Evolutionary conservation across 2,888 invertebrate species (phyloP).

Genomic region (Athalia rosae): DNA sequence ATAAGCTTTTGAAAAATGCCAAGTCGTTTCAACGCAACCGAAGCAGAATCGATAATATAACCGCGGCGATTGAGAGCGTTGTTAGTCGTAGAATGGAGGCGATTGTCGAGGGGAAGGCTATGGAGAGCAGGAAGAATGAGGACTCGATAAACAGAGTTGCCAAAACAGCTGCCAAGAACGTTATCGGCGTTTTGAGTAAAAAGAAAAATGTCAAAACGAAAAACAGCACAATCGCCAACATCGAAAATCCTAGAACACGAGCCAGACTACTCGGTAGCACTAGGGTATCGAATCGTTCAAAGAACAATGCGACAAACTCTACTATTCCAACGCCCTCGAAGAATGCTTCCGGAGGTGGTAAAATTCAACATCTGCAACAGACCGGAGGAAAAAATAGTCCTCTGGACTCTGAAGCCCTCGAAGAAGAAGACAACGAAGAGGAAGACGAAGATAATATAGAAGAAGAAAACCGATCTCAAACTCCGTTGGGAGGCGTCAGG

Average conservation of each 20-base stretch:
- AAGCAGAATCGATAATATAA: conserved; percentile 64
- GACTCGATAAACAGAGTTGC: not conserved
- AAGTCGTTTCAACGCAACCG: conserved; percentile 69
- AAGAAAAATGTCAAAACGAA: conserved; percentile 63
- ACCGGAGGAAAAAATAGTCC: not conserved
- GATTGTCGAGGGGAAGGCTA: not conserved
- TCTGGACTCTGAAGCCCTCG: not conserved
- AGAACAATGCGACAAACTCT: not conserved
- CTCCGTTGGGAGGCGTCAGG: not conserved
- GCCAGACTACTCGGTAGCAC: conserved; percentile 8
- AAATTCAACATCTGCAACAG: not conserved
- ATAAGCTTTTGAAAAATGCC: conserved; percentile 69
- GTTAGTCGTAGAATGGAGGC: conserved; percentile 51
- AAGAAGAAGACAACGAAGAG: conserved; percentile 15
- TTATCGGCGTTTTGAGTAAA: conserved; percentile 60
- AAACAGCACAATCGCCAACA: conserved; percentile 44
- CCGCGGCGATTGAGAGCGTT: conserved; percentile 66
- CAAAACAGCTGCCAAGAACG: conserved; percentile 50
- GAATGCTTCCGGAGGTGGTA: not conserved
- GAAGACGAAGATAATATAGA: not conserved
- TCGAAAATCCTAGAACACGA: conserved; percentile 44
- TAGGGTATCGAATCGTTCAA: conserved; percentile 18
- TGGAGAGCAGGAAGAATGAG: conserved; percentile 9
- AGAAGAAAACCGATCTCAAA: too few relatives aligned
- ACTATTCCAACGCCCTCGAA: not conserved